These are phyloP conservation scores for Orestias chungarensis DNA, from an alignment of 2,797 vertebrate species.

Conservation along the genomic window DNA sequence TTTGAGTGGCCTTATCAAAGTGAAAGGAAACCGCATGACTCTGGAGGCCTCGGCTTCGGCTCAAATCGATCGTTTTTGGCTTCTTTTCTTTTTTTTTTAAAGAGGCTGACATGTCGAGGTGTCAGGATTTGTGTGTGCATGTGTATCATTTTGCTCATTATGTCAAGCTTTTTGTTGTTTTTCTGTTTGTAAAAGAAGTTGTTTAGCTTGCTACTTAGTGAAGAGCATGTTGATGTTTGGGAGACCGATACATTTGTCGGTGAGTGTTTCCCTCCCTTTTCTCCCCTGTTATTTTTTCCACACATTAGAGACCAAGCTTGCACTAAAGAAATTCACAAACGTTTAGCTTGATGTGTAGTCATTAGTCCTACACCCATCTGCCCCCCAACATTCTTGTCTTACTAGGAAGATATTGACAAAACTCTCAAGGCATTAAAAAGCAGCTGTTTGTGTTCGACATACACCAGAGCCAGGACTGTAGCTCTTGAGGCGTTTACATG, in stretches of 20 bases:
- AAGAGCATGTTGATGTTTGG: conserved; percentile 72
- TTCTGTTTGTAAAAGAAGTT: conserved; percentile 72
- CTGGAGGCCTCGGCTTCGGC: conserved; percentile 25
- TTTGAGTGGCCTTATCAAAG: conserved; percentile 30
- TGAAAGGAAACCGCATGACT: conserved; percentile 36
- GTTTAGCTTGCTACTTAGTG: conserved; percentile 75
- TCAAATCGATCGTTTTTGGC: conserved; percentile 35
- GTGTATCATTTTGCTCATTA: conserved; percentile 58
- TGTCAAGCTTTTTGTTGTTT: conserved; percentile 35
- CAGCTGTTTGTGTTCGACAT: conserved; percentile 44
- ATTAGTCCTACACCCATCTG: conserved; percentile 62
- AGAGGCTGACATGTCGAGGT: conserved; percentile 44
- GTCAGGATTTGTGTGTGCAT: conserved; percentile 55
- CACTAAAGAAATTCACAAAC: conserved; percentile 75
- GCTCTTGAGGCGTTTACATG: conserved; percentile 61
- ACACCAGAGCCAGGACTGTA: conserved; percentile 66
- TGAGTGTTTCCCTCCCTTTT: conserved; percentile 45
- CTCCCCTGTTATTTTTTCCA: conserved; percentile 13
- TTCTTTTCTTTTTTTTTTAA: too few relatives aligned
- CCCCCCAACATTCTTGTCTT: conserved; percentile 47
- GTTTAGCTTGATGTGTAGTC: conserved; percentile 70
- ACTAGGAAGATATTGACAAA: conserved; percentile 42
- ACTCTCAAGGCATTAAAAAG: conserved; percentile 38
- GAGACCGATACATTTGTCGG: conserved; percentile 41
- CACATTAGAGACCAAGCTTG: conserved; percentile 78